Percentiles rank a stretch among this genome's conserved stretches.
phyloP scores from a whole-genome alignment of 2,888 invertebrate genomes.

The Melanostoma scalare region DNA sequence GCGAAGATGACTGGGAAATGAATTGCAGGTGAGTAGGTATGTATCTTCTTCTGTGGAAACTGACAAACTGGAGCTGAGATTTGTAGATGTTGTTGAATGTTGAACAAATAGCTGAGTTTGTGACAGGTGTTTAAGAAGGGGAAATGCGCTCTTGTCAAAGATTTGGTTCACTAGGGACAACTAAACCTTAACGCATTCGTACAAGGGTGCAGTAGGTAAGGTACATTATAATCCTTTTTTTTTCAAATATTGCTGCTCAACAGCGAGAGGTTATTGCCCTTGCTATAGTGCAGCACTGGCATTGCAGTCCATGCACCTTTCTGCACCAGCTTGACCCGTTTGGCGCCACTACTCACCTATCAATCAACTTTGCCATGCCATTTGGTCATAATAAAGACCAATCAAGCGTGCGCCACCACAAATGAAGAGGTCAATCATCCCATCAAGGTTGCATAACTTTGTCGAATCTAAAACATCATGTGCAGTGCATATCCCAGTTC shows the following conservation, averaged over 20 bases:
- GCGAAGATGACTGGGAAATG: conserved; percentile 41
- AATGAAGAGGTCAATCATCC: conserved; percentile 70
- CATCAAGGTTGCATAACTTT: conserved; percentile 51
- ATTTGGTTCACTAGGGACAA: too few species aligned
- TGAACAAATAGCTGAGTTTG: conserved; percentile 51
- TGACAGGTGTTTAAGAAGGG: not conserved
- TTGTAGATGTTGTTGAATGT: conserved; percentile 54
- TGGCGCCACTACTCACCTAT: conserved; percentile 45
- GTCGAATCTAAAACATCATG: too few species aligned
- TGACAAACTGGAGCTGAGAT: conserved; percentile 62
- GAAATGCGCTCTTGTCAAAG: not conserved
- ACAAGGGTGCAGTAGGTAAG: too few species aligned
- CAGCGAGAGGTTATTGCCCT: conserved; percentile 1
- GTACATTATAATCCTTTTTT: too few species aligned
- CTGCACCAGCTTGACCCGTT: conserved; percentile 35
- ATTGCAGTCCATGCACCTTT: conserved; percentile 9
- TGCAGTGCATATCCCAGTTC: conserved; percentile 11
- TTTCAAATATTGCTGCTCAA: too few species aligned
- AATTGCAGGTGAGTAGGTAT: conserved; percentile 45
- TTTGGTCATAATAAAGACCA: conserved; percentile 54
- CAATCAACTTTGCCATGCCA: conserved; percentile 54
- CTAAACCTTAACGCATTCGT: too few species aligned
- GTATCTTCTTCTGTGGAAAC: conserved; percentile 34
- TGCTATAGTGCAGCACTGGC: not conserved
- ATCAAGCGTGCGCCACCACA: conserved; percentile 56